Base-by-base conservation (phyloP, 1,140 invertebrate genomes). In the Micrasema minimum region DNA sequence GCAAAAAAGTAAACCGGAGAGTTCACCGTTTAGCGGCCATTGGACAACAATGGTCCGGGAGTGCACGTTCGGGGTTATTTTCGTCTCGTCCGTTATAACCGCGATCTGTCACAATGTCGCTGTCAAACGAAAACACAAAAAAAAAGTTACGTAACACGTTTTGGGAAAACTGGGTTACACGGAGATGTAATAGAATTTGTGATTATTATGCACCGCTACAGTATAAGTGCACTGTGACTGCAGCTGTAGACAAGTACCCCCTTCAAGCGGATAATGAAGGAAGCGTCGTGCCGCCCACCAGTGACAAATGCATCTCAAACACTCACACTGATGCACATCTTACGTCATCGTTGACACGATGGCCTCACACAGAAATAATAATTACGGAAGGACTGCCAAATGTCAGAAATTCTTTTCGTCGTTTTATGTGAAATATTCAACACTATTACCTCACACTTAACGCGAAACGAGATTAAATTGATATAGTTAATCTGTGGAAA, bases 131-230 rank as follows among this genome's bases (percentile, higher is more conserved):
- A 64, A 64, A 1, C n/a, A 55, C 26, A 55, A 59, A n/a, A 59
- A 41, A 46, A 64, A 46, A 64, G 59, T 64, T 46, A 14, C 59
- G 16, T 64, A 64, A 64, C 59, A 14, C 38, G 59, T 26, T 62
- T 23, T 10, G 10, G 22, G 9, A 12, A 23, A 64, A 46, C 59
- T 64, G 59, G 59, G 59, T 46, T 64, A 46, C 43, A 31, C 18
- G 2, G 23, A 12, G 31, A n/a, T 18, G 18, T 46, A 46, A 45
- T 41, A 11, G 46, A n/a, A 26, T 26, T 38, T 10, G 14, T 16
- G 37, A n/a, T 35, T 31, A 53, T 23, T 53, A 22, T 53, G 3
- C 23, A 22, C 10, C 11, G 41, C 41, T n/a, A 6, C 22, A 14
- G n/a, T n/a, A 22, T 35, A 53, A 26, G 22, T 22, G 26, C 10